Base-by-base conservation (phyloP, 2,797 vertebrate species). In the Alcedo quadribrachys region DNA sequence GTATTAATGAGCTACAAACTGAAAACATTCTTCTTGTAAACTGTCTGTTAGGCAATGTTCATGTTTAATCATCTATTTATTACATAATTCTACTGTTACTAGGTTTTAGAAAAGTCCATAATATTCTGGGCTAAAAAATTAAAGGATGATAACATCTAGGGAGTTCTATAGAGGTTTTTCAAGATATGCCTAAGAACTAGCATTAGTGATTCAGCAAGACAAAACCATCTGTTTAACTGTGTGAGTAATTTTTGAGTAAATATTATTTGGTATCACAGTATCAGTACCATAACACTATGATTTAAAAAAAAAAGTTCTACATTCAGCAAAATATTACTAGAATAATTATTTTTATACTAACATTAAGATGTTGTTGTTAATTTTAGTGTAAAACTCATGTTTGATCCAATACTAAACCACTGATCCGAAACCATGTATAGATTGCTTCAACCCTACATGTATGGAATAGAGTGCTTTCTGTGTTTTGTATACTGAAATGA, bases 211-310 rank as follows among this genome's bases (percentile, higher is more conserved):
- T 65, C n/a, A 70, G 6, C 20, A 70, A 82, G 65, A 10, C 15
- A 48, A 3, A 76, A 25, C 19, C 0, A 0, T 40, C 25, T 45
- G 32, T 7, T 70, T 85, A 83, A 53, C 6, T 3, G 1, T 37
- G 4, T 76, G 9, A 81, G 17, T 48, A 74, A 81, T 65, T 51
- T 63, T 63, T 43, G 22, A 54, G 12, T 42, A 88, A 51, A 32
- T 46, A 46, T 22, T 0, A 3, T 80, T 85, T 74, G 37, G 2
- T 51, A 58, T 43, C 8, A 19, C 2, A 33, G 35, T 60, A n/a
- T 42, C 12, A 22, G 9, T 57, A 33, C 10, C 46, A 15, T 7
- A 54, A 9, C 30, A 30, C 2, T 33, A 60, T 22, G 11, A 81
- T 46, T 68, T 82, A 0, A 74, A 63, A 74, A 81, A 37, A 48